Percentiles rank a stretch among this genome's conserved stretches.
Conservation (phyloP, 2,797 vertebrate genomes). For the Clarias pachynema region DNA sequence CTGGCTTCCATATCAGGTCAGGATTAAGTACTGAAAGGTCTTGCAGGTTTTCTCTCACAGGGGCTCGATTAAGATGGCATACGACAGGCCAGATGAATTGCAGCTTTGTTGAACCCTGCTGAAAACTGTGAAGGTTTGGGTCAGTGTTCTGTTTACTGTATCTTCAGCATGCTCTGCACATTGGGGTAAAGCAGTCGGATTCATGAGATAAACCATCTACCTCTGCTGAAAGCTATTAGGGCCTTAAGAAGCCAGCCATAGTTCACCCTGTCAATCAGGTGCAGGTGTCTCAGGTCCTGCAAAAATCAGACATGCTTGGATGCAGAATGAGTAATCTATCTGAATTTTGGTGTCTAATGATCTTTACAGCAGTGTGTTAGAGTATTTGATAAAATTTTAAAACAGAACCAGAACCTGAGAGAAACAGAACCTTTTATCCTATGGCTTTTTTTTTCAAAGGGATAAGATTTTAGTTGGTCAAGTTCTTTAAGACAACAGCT, state of each 20-base stretch:
- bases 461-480: background rate
- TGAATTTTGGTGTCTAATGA: background rate
- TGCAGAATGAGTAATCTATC: background rate
- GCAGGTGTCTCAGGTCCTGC: background rate
- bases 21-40: background rate
- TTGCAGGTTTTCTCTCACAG: background rate
- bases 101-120: constrained; percentile 1
- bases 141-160: background rate
- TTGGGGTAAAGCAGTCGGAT: background rate
- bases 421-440: background rate
- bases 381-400: background rate
- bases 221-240: background rate
- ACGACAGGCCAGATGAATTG: background rate
- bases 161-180: background rate
- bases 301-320: background rate
- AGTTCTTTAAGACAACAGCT: background rate
- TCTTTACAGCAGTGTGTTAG: constrained; percentile 12
- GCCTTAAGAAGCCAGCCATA: background rate
- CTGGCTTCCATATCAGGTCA: background rate
- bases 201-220: background rate
- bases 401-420: background rate
- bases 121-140: background rate
- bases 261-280: constrained; percentile 1
- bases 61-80: background rate
- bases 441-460: background rate